Conservation (phyloP, 2,888 invertebrate genomes). For the Andrena minutula region DNA sequence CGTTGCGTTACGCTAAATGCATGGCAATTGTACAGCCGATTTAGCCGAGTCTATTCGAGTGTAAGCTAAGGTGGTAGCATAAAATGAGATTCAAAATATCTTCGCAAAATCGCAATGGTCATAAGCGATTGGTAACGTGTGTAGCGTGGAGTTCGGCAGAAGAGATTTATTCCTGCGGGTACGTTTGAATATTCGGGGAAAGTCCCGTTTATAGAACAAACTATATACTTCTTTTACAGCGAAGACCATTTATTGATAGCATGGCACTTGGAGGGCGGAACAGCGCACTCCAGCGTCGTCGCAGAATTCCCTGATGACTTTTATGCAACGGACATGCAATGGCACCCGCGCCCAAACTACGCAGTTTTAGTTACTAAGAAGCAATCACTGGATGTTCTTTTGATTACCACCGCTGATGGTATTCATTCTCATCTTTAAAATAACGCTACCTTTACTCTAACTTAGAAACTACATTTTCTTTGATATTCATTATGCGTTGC, state of each 20-base stretch:
- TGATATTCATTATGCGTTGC: too few relatives aligned
- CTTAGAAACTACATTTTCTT: too few relatives aligned
- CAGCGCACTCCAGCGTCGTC: slow-evolving; percentile 91
- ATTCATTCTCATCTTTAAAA: slow-evolving; percentile 82
- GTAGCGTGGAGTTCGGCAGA: slow-evolving; percentile 97
- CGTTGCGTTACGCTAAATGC: neutral
- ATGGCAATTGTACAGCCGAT: neutral
- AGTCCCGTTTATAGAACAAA: slow-evolving; percentile 3
- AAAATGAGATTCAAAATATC: slow-evolving; percentile 83
- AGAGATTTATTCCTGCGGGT: slow-evolving; percentile 97
- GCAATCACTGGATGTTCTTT: slow-evolving; percentile 91
- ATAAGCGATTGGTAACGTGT: slow-evolving; percentile 93
- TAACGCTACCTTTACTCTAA: slow-evolving; percentile 1
- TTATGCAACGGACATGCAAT: slow-evolving; percentile 96
- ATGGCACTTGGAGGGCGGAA: slow-evolving; percentile 92
- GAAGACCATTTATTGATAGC: slow-evolving; percentile 96
- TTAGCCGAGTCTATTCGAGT: neutral
- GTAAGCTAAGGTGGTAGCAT: neutral
- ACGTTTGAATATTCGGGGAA: slow-evolving; percentile 63
- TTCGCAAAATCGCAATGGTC: slow-evolving; percentile 90
- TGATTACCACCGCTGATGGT: slow-evolving; percentile 95
- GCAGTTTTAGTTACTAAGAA: slow-evolving; percentile 84
- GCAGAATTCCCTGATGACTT: slow-evolving; percentile 93
- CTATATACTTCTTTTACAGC: slow-evolving; percentile 85
- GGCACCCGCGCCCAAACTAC: slow-evolving; percentile 90